Percentiles rank a stretch among this genome's conserved stretches.
Evolutionary conservation across 2,113 vertebrate genomes (phyloP).

Genomic region (Neolamprologus devosi): DNA sequence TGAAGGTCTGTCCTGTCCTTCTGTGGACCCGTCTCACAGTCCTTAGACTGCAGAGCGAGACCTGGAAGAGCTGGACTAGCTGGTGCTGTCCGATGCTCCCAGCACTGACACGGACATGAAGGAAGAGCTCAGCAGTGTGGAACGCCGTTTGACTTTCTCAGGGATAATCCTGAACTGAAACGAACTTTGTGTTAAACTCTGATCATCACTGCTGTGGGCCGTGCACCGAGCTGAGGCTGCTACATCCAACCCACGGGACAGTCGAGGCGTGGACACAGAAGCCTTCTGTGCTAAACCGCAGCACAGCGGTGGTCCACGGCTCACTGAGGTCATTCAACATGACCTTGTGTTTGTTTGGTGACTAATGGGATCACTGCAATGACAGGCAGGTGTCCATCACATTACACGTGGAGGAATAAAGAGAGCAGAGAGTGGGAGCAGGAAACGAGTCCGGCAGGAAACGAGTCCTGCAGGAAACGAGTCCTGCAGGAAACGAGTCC

Average conservation of each 20-base stretch:
- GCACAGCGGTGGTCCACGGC: not conserved
- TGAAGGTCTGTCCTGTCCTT: not conserved
- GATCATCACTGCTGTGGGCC: not conserved
- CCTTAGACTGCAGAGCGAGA: not conserved
- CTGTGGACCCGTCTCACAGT: not conserved
- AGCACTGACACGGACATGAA: not conserved
- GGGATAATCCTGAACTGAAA: not conserved
- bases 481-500: too few relatives aligned
- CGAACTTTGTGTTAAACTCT: not conserved
- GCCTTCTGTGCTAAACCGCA: not conserved
- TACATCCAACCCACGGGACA: not conserved
- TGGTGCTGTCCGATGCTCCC: not conserved
- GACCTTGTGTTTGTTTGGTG: not conserved
- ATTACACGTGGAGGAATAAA: not conserved
- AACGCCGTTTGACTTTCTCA: not conserved
- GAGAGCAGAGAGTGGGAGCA: not conserved
- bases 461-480: rapidly evolving
- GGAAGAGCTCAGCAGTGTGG: not conserved
- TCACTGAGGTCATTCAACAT: not conserved
- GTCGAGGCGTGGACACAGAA: not conserved
- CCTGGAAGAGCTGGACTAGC: not conserved
- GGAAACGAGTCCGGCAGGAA: not conserved
- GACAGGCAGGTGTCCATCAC: not conserved
- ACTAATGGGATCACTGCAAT: not conserved
- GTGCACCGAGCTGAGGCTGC: not conserved